phyloP scores from a whole-genome alignment of 2,888 invertebrate genomes.

The Idaea biselata region DNA sequence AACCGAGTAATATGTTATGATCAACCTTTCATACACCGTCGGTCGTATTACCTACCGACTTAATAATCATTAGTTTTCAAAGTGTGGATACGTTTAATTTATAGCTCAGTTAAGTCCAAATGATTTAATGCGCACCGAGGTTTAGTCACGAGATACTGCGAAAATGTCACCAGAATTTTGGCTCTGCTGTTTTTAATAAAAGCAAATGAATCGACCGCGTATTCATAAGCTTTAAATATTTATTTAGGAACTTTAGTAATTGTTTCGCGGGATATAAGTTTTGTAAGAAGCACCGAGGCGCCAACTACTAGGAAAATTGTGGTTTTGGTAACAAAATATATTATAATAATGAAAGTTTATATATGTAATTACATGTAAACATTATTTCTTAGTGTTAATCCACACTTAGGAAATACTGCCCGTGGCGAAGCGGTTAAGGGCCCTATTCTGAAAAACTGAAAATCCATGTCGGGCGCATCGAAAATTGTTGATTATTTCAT shows the following conservation, averaged over 20 bases:
- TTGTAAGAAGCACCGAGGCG: neutral
- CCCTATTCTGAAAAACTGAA: no score
- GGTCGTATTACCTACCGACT: constrained; percentile 4
- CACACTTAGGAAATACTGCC: no score
- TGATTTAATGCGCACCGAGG: constrained; percentile 20
- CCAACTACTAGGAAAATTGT: no score
- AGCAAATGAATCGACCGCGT: neutral
- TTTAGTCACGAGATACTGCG: neutral
- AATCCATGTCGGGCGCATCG: no score
- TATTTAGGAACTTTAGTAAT: constrained; percentile 1
- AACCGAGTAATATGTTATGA: neutral
- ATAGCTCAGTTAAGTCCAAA: constrained; percentile 26
- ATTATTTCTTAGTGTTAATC: no score
- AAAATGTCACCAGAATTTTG: neutral
- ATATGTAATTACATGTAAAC: no score
- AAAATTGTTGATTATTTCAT: no score
- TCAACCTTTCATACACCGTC: neutral
- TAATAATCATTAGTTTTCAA: constrained; percentile 25
- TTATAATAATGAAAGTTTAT: constrained; percentile 2
- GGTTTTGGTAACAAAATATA: neutral
- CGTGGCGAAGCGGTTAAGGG: no score
- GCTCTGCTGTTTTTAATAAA: neutral
- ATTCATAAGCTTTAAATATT: neutral
- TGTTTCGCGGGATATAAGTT: neutral
- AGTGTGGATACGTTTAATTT: constrained; percentile 27